Base-by-base conservation (phyloP, 1,140 invertebrate genomes). In the Saccostrea cuccullata region DNA sequence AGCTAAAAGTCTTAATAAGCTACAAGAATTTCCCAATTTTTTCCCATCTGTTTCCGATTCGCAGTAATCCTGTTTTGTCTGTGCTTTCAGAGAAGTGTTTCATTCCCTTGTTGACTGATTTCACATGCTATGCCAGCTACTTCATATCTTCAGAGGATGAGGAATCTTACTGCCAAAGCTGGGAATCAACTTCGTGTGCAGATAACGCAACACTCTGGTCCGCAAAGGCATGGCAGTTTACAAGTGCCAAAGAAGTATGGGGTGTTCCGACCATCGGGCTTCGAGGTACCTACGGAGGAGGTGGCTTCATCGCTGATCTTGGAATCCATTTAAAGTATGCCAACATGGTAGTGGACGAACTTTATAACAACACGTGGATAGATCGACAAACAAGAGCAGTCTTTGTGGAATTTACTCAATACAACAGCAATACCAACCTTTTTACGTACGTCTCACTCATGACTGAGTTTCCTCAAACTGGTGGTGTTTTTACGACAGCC, bases 371-470 rank as follows among this genome's bases (percentile, higher is more conserved):
- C 77, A 88, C 73, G 12, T 96, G 96, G 96, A 94, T 96, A 20
- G 96, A 96, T 89, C 86, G 93, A 40, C 88, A 93, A 30, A 96
- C 96, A 5, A 89, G 96, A 90, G 95, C 95, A 9, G 92, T 96
- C 9, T 94, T 96, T 87, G 91, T 95, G 2, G 96, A 96, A 84
- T 95, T 96, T 89, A 95, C 95, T 13, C 92, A 95, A 0, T 96
- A 96, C 88, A 96, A 96, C 91, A 94, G 94, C 13, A 92, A 92
- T 82, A 87, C 82, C 0, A 91, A 92, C 58, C 13, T 92, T 30
- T 92, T 93, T 82, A 70, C 86, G 3, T 91, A 89, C 30, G n/a
- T 91, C 12, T 89, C 83, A 15, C 64, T 93, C 0, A 82, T 91
- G 17, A 83, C 87, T 5, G 96, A 96, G 90, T 95, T 96, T 90